A percentile compares a stretch with the other conserved stretches of the same genome.
Conservation (phyloP, 2,888 invertebrate genomes). For the Cataglyphis albicans region DNA sequence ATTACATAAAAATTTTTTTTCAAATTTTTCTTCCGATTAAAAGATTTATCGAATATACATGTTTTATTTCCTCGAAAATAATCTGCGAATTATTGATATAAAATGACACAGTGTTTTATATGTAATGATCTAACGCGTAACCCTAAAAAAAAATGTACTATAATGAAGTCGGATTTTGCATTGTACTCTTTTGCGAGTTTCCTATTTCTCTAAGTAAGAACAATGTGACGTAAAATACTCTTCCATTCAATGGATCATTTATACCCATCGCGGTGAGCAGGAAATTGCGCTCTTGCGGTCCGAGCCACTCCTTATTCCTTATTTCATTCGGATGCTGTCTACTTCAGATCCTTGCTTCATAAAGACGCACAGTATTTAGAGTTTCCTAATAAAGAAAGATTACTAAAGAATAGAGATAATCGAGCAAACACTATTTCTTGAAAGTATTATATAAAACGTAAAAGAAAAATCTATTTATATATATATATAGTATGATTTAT, state of each 20-base stretch:
- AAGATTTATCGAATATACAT: background rate
- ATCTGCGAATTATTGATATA: background rate
- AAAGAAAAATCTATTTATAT: background rate
- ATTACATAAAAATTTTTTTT: background rate
- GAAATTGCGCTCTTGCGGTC: conserved; percentile 31
- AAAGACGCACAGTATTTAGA: background rate
- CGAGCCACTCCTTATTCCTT: conserved; percentile 40
- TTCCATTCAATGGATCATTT: conserved; percentile 47
- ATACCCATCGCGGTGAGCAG: conserved; percentile 30
- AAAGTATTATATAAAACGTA: background rate
- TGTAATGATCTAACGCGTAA: conserved; percentile 1
- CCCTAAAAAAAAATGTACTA: background rate
- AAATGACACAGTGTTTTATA: background rate
- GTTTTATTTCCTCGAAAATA: background rate
- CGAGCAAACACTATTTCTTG: background rate
- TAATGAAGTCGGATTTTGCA: conserved; percentile 7
- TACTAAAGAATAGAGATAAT: background rate
- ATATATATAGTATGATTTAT: background rate
- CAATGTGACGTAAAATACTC: conserved; percentile 35
- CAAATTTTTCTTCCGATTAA: background rate
- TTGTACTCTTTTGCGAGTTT: background rate
- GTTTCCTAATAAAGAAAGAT: background rate
- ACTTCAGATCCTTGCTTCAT: conserved; percentile 1
- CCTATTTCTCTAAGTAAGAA: conserved; percentile 13
- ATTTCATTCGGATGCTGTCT: conserved; percentile 39